Percentiles rank a stretch among this genome's conserved stretches.
Evolutionary conservation across 2,797 vertebrate species (phyloP).

Genomic region (Odontamblyopus lacepedii): DNA sequence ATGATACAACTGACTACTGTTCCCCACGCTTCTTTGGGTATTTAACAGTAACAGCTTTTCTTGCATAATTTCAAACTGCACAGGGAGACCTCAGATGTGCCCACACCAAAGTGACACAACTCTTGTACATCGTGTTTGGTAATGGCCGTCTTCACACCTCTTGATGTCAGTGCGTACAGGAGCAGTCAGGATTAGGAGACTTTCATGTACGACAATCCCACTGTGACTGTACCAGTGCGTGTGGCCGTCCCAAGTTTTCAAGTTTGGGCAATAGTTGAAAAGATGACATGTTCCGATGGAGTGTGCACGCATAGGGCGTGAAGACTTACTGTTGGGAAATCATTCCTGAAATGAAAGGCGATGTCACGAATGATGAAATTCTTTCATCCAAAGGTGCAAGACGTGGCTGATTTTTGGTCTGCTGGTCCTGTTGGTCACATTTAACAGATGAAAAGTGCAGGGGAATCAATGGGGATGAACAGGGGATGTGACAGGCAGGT

Average conservation of each 20-base stretch:
- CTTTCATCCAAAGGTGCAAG: constrained; percentile 69
- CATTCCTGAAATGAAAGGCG: constrained; percentile 72
- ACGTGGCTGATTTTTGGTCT: constrained; percentile 55
- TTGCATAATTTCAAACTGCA: constrained; percentile 51
- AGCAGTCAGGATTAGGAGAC: constrained; percentile 48
- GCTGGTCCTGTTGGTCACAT: constrained; percentile 65
- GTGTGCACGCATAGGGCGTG: constrained; percentile 30
- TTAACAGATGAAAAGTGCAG: constrained; percentile 59
- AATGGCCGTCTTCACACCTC: constrained; percentile 47
- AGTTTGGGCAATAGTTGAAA: constrained; percentile 59
- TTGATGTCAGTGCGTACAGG: constrained; percentile 44
- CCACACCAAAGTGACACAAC: constrained; percentile 55
- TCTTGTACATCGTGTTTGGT: constrained; percentile 52
- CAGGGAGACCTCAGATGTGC: constrained; percentile 54
- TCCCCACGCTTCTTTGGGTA: constrained; percentile 19
- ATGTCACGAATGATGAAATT: constrained; percentile 73
- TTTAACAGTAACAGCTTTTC: constrained; percentile 45
- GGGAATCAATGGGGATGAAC: constrained; percentile 55
- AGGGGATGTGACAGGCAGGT: constrained; percentile 47
- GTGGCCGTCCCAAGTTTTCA: constrained; percentile 50
- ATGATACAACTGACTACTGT: constrained; percentile 5
- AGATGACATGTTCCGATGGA: constrained; percentile 60
- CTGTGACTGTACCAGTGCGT: constrained; percentile 26
- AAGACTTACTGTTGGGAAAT: constrained; percentile 69
- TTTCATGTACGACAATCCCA: constrained; percentile 41